Evolutionary conservation across 1,140 invertebrate species (phyloP).

Genomic region (Sinella curviseta): DNA sequence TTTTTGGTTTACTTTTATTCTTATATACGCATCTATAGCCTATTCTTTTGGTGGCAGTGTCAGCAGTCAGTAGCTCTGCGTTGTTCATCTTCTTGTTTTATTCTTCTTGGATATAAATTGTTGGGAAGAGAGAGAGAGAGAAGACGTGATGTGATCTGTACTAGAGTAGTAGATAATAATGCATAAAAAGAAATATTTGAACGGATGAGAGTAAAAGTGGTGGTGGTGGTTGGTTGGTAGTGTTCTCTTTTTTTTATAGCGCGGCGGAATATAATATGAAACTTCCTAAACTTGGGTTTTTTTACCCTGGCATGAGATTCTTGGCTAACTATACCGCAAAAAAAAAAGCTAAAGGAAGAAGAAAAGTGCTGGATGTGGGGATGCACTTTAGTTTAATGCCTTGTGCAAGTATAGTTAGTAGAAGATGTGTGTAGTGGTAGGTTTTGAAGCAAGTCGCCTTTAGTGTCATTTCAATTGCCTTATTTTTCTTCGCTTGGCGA

Average conservation of each 20-base stretch:
- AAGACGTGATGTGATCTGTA: not conserved
- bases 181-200: not conserved
- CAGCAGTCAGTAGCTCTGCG: not conserved
- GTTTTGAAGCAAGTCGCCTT: constrained; percentile 2
- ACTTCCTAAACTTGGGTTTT: not conserved
- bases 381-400: not conserved
- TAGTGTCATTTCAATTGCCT: constrained; percentile 43
- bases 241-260: not conserved
- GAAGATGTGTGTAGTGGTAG: too few species aligned
- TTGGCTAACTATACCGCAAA: not conserved
- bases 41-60: not conserved
- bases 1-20: not conserved
- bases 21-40: not conserved
- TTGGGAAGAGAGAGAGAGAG: not conserved
- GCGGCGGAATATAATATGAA: too few species aligned
- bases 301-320: not conserved
- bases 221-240: not conserved
- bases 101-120: not conserved
- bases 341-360: not conserved
- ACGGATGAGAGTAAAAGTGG: not conserved
- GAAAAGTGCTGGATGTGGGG: not conserved
- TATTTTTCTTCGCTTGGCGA: constrained; percentile 39
- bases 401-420: not conserved
- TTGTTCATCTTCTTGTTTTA: not conserved
- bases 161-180: not conserved